Evolutionary conservation across 2,888 invertebrate genomes (phyloP).

Genomic region (Ptilodon capucinus): DNA sequence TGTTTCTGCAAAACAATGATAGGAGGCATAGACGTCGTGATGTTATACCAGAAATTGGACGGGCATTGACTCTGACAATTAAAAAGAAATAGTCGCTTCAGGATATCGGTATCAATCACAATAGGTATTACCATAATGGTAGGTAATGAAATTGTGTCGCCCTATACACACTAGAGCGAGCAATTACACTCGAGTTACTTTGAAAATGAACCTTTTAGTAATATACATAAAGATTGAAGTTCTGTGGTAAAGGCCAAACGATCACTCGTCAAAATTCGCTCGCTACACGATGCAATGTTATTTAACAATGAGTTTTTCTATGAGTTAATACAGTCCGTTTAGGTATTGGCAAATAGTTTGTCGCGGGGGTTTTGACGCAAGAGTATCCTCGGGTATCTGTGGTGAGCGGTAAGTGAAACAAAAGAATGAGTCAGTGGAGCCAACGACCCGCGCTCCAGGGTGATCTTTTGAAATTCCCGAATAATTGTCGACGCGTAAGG

Average conservation of each 20-base stretch:
- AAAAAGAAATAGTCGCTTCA: conserved; percentile 9
- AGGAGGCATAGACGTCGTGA: conserved; percentile 8
- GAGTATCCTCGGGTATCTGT: conserved; percentile 38
- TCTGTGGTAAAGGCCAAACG: too few species aligned
- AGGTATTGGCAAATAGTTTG: too few species aligned
- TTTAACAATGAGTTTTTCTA: too few species aligned
- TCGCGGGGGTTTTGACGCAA: too few species aligned
- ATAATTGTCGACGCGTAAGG: conserved; percentile 78
- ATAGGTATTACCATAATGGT: conserved; percentile 19
- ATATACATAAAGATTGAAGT: too few species aligned
- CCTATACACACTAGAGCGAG: too few species aligned
- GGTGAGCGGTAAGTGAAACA: conserved; percentile 61
- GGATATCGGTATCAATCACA: conserved; percentile 7
- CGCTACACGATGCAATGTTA: too few species aligned
- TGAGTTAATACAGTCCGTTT: too few species aligned
- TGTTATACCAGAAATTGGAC: conserved; percentile 14
- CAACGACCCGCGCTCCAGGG: conserved; percentile 74
- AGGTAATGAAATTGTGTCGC: conserved; percentile 28
- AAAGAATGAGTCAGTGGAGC: conserved; percentile 75
- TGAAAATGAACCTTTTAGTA: too few species aligned
- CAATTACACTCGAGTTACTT: too few species aligned
- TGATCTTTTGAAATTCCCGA: conserved; percentile 81
- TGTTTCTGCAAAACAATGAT: conserved; percentile 4
- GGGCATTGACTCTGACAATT: conserved; percentile 20
- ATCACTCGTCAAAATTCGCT: too few species aligned